phyloP scores from a whole-genome alignment of 2,888 invertebrate species.

The Drosophila merina region DNA sequence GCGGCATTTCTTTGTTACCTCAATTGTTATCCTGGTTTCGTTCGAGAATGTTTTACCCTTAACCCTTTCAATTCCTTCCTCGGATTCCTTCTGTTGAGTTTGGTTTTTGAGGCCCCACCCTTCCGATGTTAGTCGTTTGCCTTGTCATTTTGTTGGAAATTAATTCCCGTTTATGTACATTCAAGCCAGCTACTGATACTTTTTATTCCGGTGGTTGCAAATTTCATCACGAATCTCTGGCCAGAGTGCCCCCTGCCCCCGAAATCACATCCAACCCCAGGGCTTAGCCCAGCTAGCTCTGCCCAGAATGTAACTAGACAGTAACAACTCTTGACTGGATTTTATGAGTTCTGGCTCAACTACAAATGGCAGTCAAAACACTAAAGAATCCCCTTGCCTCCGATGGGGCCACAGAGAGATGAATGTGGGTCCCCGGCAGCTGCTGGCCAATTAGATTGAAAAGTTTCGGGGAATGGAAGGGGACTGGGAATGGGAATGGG shows the following conservation, averaged over 20 bases:
- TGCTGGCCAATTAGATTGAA: constrained; percentile 79
- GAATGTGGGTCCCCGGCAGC: constrained; percentile 37
- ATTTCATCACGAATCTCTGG: constrained; percentile 56
- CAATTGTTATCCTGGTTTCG: constrained; percentile 13
- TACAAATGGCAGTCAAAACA: constrained; percentile 74
- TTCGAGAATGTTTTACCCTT: constrained; percentile 16
- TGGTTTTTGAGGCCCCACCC: constrained; percentile 39
- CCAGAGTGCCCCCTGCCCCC: constrained; percentile 5
- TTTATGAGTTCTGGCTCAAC: constrained; percentile 73
- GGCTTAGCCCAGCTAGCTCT: constrained; percentile 47
- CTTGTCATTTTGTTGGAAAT: constrained; percentile 59
- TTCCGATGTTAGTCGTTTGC: constrained; percentile 54
- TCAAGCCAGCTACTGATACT: constrained; percentile 45
- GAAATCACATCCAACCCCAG: constrained; percentile 12
- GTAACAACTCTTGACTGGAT: constrained; percentile 69
- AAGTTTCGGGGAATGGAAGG: constrained; percentile 56
- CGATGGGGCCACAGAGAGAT: constrained; percentile 12
- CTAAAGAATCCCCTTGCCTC: constrained; percentile 58
- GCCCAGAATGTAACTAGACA: constrained; percentile 39
- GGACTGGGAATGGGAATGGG: neutral
- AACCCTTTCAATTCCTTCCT: constrained; percentile 17
- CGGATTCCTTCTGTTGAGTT: constrained; percentile 16
- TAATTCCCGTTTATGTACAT: constrained; percentile 64
- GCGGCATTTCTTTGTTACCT: constrained; percentile 29
- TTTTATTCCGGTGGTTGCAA: constrained; percentile 66